Base-by-base conservation (phyloP, 2,888 invertebrate genomes). In the Slavum lentiscoides region DNA sequence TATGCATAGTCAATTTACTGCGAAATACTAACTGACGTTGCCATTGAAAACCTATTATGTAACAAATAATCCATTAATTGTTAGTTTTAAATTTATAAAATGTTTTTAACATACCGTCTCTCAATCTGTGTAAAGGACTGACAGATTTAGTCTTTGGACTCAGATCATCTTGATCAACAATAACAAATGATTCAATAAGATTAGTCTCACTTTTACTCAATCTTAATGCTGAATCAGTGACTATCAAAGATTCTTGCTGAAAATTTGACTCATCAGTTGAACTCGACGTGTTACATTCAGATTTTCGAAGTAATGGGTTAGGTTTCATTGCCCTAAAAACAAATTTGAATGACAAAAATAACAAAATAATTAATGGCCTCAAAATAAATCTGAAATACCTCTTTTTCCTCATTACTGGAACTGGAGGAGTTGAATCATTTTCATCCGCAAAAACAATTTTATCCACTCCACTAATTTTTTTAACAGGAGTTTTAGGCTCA, bases 1-100 rank as follows among this genome's bases (percentile, higher is more conserved):
- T 97, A 87, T 97, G 97, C 97, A 98, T 97, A 19, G 97, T 98
- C 84, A 98, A 88, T 88, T 97, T 97, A 86, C 96, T 96, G 85
- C 97, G 91, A 86, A 97, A 94, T 82, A 96, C 92, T 84, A 98
- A 88, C 85, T 97, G 96, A 82, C 96, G 91, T 86, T 93, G 92
- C 98, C 98, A 98, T 85, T 91, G 92, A 86, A 94, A 93, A 74
- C 94, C 84, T 83, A 58, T 43, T 1, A 8, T 19, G 2, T 17
- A 58, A 58, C 15, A 74, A 37, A 73, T 59, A 13, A 64, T 13
- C 53, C 6, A 19, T 49, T 72, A 30, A 6, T 49, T 13, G n/a
- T 49, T 37, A 15, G 3, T 66, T 39, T 66, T 21, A 66, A 53
- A 66, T 19, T 66, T 11, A 21, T 73, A 39, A 72, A 62, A 30